phyloP scores from a whole-genome alignment of 1,140 invertebrate species.

The Saccostrea glomerata region DNA sequence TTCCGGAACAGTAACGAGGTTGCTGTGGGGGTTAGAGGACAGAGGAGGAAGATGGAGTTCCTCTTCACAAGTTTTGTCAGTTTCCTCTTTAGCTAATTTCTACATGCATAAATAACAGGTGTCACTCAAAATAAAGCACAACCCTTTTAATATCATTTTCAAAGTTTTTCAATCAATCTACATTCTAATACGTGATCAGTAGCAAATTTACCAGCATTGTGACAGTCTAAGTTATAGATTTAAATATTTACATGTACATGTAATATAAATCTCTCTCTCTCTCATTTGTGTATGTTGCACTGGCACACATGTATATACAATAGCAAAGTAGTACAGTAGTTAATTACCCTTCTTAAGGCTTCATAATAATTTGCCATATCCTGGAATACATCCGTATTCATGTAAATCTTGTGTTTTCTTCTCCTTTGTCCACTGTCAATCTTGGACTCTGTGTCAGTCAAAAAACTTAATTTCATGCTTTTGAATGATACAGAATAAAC shows the following conservation, averaged over 20 bases:
- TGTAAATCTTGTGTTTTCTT: slow-evolving; percentile 42
- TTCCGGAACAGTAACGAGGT: slow-evolving; percentile 18
- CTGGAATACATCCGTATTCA: slow-evolving; percentile 54
- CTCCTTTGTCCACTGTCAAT: slow-evolving; percentile 50
- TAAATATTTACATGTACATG: background rate
- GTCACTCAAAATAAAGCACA: background rate
- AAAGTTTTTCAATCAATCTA: background rate
- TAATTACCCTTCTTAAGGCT: slow-evolving; percentile 38
- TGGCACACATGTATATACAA: background rate
- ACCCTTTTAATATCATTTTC: background rate
- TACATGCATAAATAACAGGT: slow-evolving; percentile 6
- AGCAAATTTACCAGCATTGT: background rate
- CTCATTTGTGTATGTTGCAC: background rate
- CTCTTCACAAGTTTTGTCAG: background rate
- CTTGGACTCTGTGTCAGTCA: slow-evolving; percentile 40
- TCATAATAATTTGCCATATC: slow-evolving; percentile 61
- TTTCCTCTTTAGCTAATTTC: slow-evolving; percentile 25
- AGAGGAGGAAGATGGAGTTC: slow-evolving; percentile 10
- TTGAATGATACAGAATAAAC: no score
- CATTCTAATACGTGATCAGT: background rate
- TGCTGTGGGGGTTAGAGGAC: background rate
- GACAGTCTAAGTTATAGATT: background rate
- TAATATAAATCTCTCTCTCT: background rate
- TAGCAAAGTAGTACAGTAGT: background rate
- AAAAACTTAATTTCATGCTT: background rate